phyloP scores from a whole-genome alignment of 2,888 invertebrate genomes.

The Volucella bombylans region DNA sequence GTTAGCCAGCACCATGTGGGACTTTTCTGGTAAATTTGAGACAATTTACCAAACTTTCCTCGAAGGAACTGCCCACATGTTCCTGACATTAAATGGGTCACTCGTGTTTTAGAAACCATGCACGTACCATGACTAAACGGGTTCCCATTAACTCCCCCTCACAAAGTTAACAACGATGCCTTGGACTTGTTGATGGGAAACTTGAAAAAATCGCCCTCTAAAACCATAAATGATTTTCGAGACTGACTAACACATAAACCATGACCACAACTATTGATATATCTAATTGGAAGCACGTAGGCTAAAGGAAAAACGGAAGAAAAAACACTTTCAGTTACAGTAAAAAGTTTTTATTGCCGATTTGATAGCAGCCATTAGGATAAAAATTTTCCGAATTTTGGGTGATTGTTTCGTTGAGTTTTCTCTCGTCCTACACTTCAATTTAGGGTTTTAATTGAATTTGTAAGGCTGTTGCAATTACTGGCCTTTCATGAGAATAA shows the following conservation, averaged over 20 bases:
- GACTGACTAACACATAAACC: slow-evolving; percentile 14
- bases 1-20: too few species aligned
- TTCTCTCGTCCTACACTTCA: too few species aligned
- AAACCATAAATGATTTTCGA: slow-evolving; percentile 42
- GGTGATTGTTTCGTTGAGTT: slow-evolving; percentile 19
- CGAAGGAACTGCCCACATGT: too few species aligned
- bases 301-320: slow-evolving; percentile 9
- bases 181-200: slow-evolving; percentile 40
- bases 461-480: too few species aligned
- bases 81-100: too few species aligned
- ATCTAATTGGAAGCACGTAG: slow-evolving; percentile 41
- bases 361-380: slow-evolving; percentile 39
- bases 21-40: too few species aligned
- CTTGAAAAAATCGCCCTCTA: slow-evolving; percentile 29
- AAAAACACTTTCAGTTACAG: slow-evolving; percentile 40
- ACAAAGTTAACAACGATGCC: neutral
- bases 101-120: slow-evolving; percentile 18
- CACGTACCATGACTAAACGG: slow-evolving; percentile 40
- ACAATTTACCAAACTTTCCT: too few species aligned
- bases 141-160: slow-evolving; percentile 7
- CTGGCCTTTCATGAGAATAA: too few species aligned
- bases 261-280: slow-evolving; percentile 38
- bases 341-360: slow-evolving; percentile 56
- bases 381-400: slow-evolving; percentile 26
- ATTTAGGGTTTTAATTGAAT: too few species aligned